Percentiles rank a stretch among this genome's conserved stretches.
Evolutionary conservation across 1,140 invertebrate species (phyloP).

Genomic region (Leptonema lineaticorne): DNA sequence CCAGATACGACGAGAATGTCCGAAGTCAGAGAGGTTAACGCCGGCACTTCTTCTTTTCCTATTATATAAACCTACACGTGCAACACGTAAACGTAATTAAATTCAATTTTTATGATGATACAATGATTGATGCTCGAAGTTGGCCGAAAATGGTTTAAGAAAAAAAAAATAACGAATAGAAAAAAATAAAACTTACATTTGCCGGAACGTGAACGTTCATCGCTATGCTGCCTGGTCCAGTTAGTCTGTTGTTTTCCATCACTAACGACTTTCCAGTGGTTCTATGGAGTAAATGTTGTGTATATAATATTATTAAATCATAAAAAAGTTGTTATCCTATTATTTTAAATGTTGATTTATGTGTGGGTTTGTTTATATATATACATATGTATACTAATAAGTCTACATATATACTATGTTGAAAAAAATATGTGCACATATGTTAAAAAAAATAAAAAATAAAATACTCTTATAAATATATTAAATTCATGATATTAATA

Average conservation of each 20-base stretch:
- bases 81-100: slow-evolving; percentile 3
- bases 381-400: too few species aligned
- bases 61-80: slow-evolving; percentile 57
- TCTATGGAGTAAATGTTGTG: too few species aligned
- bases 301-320: too few species aligned
- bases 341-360: too few species aligned
- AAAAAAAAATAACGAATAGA: slow-evolving; percentile 7
- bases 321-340: too few species aligned
- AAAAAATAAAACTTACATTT: slow-evolving; percentile 48
- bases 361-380: too few species aligned
- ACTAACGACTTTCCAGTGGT: slow-evolving; percentile 46
- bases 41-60: slow-evolving; percentile 65
- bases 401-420: too few species aligned
- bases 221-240: slow-evolving; percentile 58
- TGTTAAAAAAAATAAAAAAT: neutral
- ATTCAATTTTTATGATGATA: neutral
- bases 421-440: slow-evolving; percentile 31
- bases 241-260: slow-evolving; percentile 59
- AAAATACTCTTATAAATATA: too few species aligned
- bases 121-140: neutral
- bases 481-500: too few species aligned
- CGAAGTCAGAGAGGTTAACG: slow-evolving; percentile 60
- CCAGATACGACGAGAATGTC: slow-evolving; percentile 56
- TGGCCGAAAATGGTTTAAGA: slow-evolving; percentile 6
- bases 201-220: slow-evolving; percentile 59